Conservation (phyloP, 2,797 vertebrate genomes). For the Ptychadena robeensis region DNA sequence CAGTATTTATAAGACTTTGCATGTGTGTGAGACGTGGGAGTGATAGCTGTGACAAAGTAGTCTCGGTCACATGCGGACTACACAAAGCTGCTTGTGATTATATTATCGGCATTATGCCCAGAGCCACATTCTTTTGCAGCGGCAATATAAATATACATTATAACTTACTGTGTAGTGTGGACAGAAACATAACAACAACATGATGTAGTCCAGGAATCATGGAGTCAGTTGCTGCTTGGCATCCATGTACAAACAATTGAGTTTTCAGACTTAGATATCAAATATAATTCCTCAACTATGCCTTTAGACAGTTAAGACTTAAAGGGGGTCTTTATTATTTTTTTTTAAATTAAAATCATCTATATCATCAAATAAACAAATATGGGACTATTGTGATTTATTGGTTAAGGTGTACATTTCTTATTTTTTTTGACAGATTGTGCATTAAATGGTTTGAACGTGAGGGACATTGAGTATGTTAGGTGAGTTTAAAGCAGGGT, state of each 20-base stretch:
- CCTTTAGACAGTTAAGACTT: no score
- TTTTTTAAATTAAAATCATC: no score
- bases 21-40: slow-evolving; percentile 33
- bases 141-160: slow-evolving; percentile 53
- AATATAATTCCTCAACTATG: not conserved
- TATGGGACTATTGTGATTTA: no score
- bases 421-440: no score
- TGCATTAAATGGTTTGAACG: no score
- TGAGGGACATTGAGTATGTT: no score
- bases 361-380: no score
- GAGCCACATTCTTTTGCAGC: slow-evolving; percentile 33
- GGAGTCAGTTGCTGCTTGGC: slow-evolving; percentile 29
- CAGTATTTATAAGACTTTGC: slow-evolving; percentile 47
- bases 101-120: slow-evolving; percentile 52
- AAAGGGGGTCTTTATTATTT: no score
- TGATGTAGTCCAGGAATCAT: slow-evolving; percentile 25
- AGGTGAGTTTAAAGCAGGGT: no score
- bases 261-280: not conserved
- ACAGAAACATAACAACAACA: slow-evolving; percentile 21
- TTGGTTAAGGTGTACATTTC: no score
- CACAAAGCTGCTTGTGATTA: slow-evolving; percentile 59
- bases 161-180: slow-evolving; percentile 2
- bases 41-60: slow-evolving; percentile 52
- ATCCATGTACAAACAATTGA: not conserved
- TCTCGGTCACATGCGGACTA: slow-evolving; percentile 56